A percentile compares a stretch with the other conserved stretches of the same genome.
Conservation (phyloP, 2,113 vertebrate genomes). For the Desmodus rotundus region DNA sequence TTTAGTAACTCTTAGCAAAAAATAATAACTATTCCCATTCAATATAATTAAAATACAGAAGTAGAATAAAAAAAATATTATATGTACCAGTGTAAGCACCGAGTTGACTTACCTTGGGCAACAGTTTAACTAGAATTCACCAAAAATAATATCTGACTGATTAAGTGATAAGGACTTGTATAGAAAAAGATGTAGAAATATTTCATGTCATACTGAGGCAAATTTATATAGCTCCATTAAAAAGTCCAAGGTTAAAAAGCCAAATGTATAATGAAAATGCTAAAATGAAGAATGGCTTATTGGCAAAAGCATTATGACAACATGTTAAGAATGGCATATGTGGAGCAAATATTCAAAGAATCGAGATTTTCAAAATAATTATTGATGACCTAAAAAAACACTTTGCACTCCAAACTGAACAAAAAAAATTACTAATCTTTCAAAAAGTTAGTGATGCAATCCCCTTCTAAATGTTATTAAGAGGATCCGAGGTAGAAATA, state of each 20-base stretch:
- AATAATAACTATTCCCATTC: background rate
- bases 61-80: background rate
- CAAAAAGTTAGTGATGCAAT: background rate
- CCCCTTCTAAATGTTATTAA: background rate
- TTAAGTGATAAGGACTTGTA: background rate
- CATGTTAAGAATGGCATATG: background rate
- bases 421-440: background rate
- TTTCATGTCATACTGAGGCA: conserved; percentile 57
- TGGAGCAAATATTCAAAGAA: conserved; percentile 13
- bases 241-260: conserved; percentile 59
- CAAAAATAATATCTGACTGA: conserved; percentile 16
- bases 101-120: conserved; percentile 1
- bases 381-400: background rate
- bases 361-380: conserved; percentile 4
- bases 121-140: background rate
- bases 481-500: background rate
- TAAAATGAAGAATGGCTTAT: conserved; percentile 56
- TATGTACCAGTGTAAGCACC: background rate
- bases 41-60: background rate
- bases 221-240: conserved; percentile 66
- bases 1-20: background rate
- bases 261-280: conserved; percentile 61
- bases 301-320: conserved; percentile 34
- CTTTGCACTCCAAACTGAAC: background rate
- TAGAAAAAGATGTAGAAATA: conserved; percentile 27